Percentiles rank a stretch among this genome's conserved stretches.
These are phyloP conservation scores for Sicus ferrugineus DNA, from an alignment of 2,888 invertebrate genomes.

Conservation along the genomic window DNA sequence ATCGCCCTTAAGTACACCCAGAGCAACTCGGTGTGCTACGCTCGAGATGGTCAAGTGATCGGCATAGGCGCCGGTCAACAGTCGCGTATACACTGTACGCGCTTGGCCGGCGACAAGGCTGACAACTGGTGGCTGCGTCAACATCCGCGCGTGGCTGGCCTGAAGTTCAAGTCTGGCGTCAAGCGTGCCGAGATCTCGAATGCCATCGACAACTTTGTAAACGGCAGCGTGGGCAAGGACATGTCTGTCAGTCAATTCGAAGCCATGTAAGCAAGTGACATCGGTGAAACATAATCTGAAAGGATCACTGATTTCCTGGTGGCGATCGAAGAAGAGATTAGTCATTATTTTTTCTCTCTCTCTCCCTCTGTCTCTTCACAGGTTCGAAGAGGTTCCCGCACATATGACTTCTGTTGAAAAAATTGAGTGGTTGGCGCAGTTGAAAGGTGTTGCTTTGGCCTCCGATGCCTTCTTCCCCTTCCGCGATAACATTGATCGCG, in stretches of 20 bases:
- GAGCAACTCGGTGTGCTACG: conserved; percentile 98
- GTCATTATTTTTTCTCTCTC: too few relatives aligned
- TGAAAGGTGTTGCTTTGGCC: conserved; percentile 83
- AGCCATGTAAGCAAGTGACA: conserved; percentile 71
- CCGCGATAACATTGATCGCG: conserved; percentile 95
- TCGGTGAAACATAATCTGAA: too few relatives aligned
- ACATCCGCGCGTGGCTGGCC: conserved; percentile 82
- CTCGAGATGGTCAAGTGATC: conserved; percentile 82
- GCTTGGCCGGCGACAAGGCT: conserved; percentile 96
- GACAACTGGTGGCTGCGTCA: conserved; percentile 98
- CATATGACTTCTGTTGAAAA: conserved; percentile 75
- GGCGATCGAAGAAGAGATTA: too few relatives aligned
- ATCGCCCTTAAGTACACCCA: conserved; percentile 97
- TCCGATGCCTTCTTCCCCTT: conserved; percentile 99
- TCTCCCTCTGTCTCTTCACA: too few relatives aligned
- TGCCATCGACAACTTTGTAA: conserved; percentile 94
- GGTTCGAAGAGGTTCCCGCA: conserved; percentile 70
- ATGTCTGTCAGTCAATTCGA: conserved; percentile 81
- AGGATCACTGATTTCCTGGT: too few relatives aligned
- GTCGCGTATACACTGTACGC: conserved; percentile 96
- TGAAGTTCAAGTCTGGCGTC: conserved; percentile 86
- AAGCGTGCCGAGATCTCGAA: conserved; percentile 93
- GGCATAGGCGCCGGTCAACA: conserved; percentile 99
- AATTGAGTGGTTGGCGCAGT: conserved; percentile 73
- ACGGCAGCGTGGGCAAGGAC: conserved; percentile 88